A percentile compares a stretch with the other conserved stretches of the same genome.
Conservation (phyloP, 1,140 invertebrate genomes). For the Halictus rubicundus region DNA sequence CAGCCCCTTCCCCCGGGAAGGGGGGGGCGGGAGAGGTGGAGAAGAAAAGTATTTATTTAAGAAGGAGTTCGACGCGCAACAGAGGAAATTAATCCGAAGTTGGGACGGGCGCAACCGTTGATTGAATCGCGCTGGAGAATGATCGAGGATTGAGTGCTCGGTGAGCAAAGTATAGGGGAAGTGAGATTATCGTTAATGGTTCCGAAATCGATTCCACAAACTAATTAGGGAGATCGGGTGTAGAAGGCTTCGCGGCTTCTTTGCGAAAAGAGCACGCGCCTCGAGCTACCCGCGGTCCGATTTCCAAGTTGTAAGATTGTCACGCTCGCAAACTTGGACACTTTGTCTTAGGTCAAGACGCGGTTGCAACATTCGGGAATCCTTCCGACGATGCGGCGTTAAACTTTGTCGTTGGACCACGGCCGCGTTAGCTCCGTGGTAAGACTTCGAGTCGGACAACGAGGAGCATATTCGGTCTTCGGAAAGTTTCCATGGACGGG, state of each 20-base stretch:
- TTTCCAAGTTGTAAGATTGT: neutral
- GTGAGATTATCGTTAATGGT: neutral
- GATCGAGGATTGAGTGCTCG: neutral
- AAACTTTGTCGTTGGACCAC: neutral
- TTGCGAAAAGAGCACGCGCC: neutral
- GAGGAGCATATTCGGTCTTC: neutral
- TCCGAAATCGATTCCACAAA: neutral
- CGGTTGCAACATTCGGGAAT: neutral
- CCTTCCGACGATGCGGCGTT: no score
- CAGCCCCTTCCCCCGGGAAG: neutral
- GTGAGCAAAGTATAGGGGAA: neutral
- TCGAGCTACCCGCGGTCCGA: no score
- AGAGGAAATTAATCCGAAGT: neutral
- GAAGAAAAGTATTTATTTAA: slow-evolving; percentile 45
- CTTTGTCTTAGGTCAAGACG: neutral
- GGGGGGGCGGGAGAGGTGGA: slow-evolving; percentile 1
- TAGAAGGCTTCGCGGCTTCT: neutral
- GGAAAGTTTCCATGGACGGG: neutral
- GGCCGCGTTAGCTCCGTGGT: neutral
- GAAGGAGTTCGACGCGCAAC: slow-evolving; percentile 2
- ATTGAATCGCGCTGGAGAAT: neutral
- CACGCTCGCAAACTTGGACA: neutral
- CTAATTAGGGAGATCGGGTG: neutral
- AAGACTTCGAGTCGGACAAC: neutral
- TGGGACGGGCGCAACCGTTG: neutral